Percentiles rank a stretch among this genome's conserved stretches.
Conservation (phyloP, 2,888 invertebrate species). For the Deroplatys truncata region DNA sequence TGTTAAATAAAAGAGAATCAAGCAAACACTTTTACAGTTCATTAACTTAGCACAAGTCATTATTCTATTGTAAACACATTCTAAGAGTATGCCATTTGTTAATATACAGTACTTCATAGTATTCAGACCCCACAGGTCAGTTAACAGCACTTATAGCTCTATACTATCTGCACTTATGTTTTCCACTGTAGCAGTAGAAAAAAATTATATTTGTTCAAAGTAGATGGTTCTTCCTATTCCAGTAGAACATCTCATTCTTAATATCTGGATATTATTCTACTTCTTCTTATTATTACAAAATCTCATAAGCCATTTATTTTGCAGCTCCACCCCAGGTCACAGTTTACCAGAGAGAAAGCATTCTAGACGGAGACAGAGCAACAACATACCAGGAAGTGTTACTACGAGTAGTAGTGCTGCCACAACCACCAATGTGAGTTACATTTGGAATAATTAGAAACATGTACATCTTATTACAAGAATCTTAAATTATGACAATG, state of each 20-base stretch:
- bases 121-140: background rate
- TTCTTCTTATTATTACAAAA: background rate
- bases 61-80: background rate
- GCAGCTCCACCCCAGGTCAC: background rate
- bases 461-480: too few species aligned
- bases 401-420: conserved; percentile 49
- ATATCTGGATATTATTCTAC: background rate
- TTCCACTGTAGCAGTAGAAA: background rate
- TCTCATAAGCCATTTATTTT: background rate
- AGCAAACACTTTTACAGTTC: background rate
- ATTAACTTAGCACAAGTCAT: background rate
- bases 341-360: background rate
- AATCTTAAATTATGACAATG: too few species aligned
- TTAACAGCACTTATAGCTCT: background rate
- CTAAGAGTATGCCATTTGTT: background rate
- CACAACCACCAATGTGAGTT: conserved; percentile 61
- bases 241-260: background rate
- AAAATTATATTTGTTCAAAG: background rate
- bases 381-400: background rate
- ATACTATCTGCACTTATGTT: background rate
- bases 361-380: background rate
- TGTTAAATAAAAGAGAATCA: background rate
- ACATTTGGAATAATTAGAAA: background rate
- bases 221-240: background rate
- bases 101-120: background rate